Conservation (phyloP, 2,113 vertebrate genomes). For the Zapornia atra region DNA sequence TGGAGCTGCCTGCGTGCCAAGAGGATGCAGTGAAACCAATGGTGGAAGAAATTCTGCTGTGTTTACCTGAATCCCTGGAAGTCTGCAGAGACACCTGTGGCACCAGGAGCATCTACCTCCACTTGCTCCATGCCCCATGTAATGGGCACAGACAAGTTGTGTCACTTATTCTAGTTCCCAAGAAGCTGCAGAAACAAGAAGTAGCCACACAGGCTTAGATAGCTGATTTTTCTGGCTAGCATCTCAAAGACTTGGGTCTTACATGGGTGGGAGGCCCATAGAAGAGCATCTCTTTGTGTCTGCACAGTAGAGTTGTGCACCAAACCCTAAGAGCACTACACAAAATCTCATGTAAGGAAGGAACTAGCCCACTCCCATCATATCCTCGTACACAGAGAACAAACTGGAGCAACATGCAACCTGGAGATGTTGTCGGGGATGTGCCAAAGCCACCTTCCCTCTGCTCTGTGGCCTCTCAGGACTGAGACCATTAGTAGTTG, state of each 20-base stretch:
- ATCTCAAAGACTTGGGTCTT: neutral
- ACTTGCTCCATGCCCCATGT: neutral
- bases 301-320: neutral
- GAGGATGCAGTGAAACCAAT: neutral
- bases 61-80: neutral
- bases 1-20: neutral
- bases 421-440: rapidly evolving
- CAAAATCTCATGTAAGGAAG: neutral
- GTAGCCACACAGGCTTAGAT: neutral
- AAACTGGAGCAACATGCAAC: neutral
- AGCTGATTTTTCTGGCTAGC: neutral
- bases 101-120: neutral
- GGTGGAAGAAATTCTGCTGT: neutral
- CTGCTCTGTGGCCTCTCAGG: neutral
- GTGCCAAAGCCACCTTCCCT: neutral
- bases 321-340: neutral
- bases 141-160: neutral
- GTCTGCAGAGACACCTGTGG: neutral
- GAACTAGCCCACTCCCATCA: neutral
- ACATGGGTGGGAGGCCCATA: neutral
- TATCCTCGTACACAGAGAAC: neutral
- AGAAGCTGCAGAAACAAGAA: neutral
- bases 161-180: neutral
- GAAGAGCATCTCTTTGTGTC: neutral
- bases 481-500: neutral